These are phyloP conservation scores for Pelobates fuscus DNA, from an alignment of 2,113 vertebrate genomes.

Conservation along the genomic window DNA sequence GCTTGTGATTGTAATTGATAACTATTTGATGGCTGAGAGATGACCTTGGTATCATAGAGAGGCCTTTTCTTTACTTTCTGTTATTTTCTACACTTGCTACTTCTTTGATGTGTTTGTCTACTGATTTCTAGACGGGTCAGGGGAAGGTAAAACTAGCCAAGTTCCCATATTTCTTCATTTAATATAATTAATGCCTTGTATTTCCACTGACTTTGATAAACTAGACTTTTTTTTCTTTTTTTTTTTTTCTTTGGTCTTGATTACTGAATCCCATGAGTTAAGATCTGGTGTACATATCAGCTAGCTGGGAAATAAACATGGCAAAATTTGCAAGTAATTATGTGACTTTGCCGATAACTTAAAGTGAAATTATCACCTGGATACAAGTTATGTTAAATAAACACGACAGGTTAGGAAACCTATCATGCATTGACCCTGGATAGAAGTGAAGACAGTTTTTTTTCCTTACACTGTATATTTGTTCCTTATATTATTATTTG, in stretches of 20 bases:
- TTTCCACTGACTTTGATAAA: conserved; percentile 76
- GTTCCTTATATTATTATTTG: no score
- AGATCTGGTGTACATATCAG: conserved; percentile 68
- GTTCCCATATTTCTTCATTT: conserved; percentile 82
- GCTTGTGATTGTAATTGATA: conserved; percentile 57
- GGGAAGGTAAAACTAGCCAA: conserved; percentile 62
- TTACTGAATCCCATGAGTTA: conserved; percentile 62
- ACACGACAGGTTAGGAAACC: no score
- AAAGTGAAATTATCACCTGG: neutral
- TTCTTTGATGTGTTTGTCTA: conserved; percentile 70
- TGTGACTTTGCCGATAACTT: neutral
- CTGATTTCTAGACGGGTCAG: conserved; percentile 60
- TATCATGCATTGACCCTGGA: no score
- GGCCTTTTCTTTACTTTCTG: conserved; percentile 33
- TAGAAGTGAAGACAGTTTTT: no score
- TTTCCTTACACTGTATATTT: no score
- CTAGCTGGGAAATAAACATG: conserved; percentile 58
- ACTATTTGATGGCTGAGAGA: conserved; percentile 48
- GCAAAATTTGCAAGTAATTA: neutral
- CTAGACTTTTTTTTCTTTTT: conserved; percentile 41
- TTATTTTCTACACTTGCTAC: conserved; percentile 58
- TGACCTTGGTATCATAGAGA: conserved; percentile 57
- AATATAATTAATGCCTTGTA: conserved; percentile 79
- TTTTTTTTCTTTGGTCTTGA: conserved; percentile 48
- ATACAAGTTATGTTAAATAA: no score